Conservation (phyloP, 2,113 vertebrate genomes). For the Ptychochromis oligacanthus region DNA sequence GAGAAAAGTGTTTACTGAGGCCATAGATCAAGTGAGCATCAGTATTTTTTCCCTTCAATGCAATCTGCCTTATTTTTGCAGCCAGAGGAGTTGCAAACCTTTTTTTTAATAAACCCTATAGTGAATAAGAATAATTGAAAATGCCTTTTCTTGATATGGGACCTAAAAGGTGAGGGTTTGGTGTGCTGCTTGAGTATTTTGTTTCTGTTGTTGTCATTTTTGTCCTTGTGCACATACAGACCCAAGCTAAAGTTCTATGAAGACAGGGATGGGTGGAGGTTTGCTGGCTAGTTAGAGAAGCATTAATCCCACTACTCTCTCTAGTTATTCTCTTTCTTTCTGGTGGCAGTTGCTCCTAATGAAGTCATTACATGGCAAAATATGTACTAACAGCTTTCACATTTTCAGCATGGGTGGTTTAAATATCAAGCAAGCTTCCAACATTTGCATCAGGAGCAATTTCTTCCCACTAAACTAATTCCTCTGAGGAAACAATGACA, state of each 20-base stretch:
- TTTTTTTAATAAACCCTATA: background rate
- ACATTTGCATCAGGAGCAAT: constrained; percentile 2
- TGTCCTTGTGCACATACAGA: too few relatives aligned
- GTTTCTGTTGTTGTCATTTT: background rate
- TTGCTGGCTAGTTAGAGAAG: constrained; percentile 19
- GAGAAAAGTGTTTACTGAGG: background rate
- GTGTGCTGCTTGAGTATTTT: background rate
- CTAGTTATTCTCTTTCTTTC: constrained; percentile 9
- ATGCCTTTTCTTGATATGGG: background rate
- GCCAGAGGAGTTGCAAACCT: too few relatives aligned
- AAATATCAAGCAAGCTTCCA: constrained; percentile 24
- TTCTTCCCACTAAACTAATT: constrained; percentile 21
- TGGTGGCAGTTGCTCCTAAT: constrained; percentile 20
- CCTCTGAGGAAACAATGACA: background rate
- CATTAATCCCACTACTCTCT: background rate
- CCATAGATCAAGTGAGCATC: background rate
- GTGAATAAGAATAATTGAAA: background rate
- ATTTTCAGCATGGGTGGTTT: constrained; percentile 36
- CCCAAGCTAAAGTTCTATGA: background rate
- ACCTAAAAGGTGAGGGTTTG: background rate
- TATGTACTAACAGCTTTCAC: constrained; percentile 31
- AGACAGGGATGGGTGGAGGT: constrained; percentile 25
- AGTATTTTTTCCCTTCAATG: background rate
- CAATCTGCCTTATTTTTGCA: background rate
- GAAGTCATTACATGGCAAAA: constrained; percentile 31